These are phyloP conservation scores for Brenthis hecate DNA, from an alignment of 2,888 invertebrate species.

Conservation along the genomic window DNA sequence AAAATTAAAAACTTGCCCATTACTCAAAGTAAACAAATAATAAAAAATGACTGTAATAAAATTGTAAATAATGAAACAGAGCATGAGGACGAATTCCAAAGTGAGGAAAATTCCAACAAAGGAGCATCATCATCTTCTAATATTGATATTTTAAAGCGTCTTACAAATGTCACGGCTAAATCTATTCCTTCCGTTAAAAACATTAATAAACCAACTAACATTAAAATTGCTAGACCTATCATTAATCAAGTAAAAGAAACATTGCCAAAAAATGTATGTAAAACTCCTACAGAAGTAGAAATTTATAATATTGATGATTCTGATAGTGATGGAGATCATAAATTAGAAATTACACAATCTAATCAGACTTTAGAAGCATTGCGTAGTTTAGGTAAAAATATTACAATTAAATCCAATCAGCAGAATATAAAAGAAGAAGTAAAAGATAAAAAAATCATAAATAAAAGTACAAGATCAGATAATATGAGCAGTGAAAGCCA, in stretches of 20 bases:
- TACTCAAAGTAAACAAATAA: constrained; percentile 3
- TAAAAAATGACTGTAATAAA: constrained; percentile 12
- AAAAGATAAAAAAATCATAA: constrained; percentile 21
- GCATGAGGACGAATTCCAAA: constrained; percentile 23
- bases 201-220: constrained; percentile 17
- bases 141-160: constrained; percentile 56
- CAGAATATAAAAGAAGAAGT: constrained; percentile 33
- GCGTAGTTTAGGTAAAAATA: constrained; percentile 58
- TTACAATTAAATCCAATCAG: constrained; percentile 58
- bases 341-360: constrained; percentile 26
- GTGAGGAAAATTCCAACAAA: constrained; percentile 40
- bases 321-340: constrained; percentile 59
- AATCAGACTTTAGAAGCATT: constrained; percentile 46
- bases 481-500: constrained; percentile 22
- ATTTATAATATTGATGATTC: constrained; percentile 74
- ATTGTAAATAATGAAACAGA: constrained; percentile 8
- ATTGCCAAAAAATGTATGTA: constrained; percentile 43
- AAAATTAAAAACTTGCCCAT: constrained; percentile 24
- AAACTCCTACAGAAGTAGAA: constrained; percentile 58
- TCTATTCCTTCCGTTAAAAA: constrained; percentile 46
- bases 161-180: constrained; percentile 62
- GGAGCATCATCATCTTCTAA: constrained; percentile 40
- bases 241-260: constrained; percentile 38
- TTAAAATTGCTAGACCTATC: constrained; percentile 13
- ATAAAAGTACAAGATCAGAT: constrained; percentile 11